Conservation (phyloP, 2,113 vertebrate genomes). For the Hippocampus guttulatus region DNA sequence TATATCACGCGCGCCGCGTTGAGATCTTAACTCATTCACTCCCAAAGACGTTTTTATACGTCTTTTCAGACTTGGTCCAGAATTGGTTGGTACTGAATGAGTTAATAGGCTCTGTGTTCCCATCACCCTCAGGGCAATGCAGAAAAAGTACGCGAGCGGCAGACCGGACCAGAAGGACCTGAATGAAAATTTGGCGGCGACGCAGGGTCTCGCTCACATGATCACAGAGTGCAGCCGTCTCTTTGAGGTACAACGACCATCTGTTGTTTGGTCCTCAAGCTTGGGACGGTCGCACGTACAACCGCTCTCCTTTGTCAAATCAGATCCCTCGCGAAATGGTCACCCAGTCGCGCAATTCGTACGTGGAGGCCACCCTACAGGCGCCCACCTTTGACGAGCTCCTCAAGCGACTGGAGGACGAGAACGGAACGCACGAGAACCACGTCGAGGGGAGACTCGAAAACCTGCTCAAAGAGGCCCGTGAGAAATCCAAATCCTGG, state of each 20-base stretch:
- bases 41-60: no score
- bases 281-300: slow-evolving; percentile 17
- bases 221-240: slow-evolving; percentile 90
- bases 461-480: slow-evolving; percentile 85
- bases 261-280: slow-evolving; percentile 6
- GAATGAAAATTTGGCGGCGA: slow-evolving; percentile 92
- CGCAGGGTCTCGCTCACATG: slow-evolving; percentile 96
- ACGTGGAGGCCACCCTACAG: slow-evolving; percentile 85
- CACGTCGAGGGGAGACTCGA: slow-evolving; percentile 84
- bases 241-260: slow-evolving; percentile 83
- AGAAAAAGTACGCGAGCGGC: slow-evolving; percentile 93
- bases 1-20: slow-evolving; percentile 30
- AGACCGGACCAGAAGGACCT: slow-evolving; percentile 97
- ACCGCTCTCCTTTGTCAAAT: slow-evolving; percentile 7
- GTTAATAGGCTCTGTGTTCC: slow-evolving; percentile 42
- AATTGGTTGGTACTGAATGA: no score
- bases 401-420: slow-evolving; percentile 83
- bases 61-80: no score
- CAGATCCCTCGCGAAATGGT: slow-evolving; percentile 93
- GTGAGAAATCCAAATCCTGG: slow-evolving; percentile 95
- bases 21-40: no score
- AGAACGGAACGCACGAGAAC: slow-evolving; percentile 76
- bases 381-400: slow-evolving; percentile 83
- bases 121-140: slow-evolving; percentile 83
- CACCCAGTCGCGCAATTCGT: slow-evolving; percentile 87